Conservation (phyloP, 1,140 invertebrate species). For the Geopemphigus sp. region DNA sequence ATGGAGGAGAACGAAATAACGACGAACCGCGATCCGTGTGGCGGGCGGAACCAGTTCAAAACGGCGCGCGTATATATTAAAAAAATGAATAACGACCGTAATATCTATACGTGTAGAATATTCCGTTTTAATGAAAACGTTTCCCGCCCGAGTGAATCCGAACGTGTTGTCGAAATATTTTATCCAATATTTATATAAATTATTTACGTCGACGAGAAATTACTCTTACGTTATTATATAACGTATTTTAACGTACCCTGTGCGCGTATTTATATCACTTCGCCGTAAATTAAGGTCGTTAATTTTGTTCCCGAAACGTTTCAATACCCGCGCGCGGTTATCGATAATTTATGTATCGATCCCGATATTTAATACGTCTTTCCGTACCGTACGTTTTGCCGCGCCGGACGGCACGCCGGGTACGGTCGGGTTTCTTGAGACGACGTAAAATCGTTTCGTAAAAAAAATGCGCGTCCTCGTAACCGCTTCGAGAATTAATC, state of each 20-base stretch:
- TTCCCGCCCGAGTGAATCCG: too few species aligned
- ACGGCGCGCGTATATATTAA: neutral
- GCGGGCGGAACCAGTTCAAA: neutral
- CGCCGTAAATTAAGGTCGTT: neutral
- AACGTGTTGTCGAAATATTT: conserved; percentile 6
- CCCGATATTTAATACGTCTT: neutral
- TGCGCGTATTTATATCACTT: neutral
- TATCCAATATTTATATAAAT: neutral
- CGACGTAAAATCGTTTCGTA: neutral
- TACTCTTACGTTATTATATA: neutral
- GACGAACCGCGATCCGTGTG: too few species aligned
- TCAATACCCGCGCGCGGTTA: neutral
- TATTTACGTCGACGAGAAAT: neutral
- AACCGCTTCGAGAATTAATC: conserved; percentile 1
- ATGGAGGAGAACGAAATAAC: neutral
- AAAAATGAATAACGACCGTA: neutral
- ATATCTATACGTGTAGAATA: neutral
- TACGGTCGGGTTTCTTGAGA: neutral
- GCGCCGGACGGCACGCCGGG: too few species aligned
- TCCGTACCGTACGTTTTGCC: too few species aligned
- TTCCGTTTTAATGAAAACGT: neutral
- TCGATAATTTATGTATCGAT: conserved; percentile 16
- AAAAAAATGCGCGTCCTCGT: neutral
- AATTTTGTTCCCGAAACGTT: too few species aligned
- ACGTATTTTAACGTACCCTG: neutral